Evolutionary conservation across 2,797 vertebrate genomes (phyloP), one percentile per base, ranked within the genome.

Genomic region (Neosalanx taihuensis): DNA sequence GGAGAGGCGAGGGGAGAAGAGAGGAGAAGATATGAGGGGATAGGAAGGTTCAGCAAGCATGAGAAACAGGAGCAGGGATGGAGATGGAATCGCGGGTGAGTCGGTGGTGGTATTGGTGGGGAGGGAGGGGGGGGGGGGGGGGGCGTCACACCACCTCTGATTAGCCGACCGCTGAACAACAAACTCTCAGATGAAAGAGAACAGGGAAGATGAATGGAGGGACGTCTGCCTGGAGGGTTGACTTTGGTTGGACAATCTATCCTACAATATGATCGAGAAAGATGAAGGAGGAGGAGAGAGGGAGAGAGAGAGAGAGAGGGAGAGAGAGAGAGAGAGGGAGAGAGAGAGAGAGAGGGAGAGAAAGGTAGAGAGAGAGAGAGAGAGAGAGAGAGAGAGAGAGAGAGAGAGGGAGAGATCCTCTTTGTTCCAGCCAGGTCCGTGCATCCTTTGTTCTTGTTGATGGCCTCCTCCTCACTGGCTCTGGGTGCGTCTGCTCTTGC

Each of bases 401-500:
- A 63, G 60, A 62, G 30, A 33, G 65, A 30, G 10, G 30, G 41
- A 53, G 23, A 51, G 46, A 29, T 29, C 12, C 10, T 17, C 7
- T 15, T 53, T 53, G 49, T 15, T 53, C 13, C 35, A 51, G 37
- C 20, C 41, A 30, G 35, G 41, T 29, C 10, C 41, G n/a, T 23
- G n/a, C 9, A 1, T 66, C 3, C 37, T 46, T 6, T 13, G 64
- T 29, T 49, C 41, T 10, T 41, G 17, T 23, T 75, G 67, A 70
- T 81, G 79, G 76, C 79, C 71, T 78, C 56, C 59, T 83, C 71
- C 71, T 76, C 66, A 81, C 76, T 77, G 71, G 75, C 75, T 82
- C 74, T 74, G 51, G 78, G 23, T 9, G 29, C 33, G 46, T 35
- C 60, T 77, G 12, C 64, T 69, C 12, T n/a, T 70, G 63, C 30